Percentiles rank a stretch among this genome's conserved stretches.
These are phyloP conservation scores for Babylonia areolata DNA, from an alignment of 1,140 invertebrate species.

Conservation along the genomic window DNA sequence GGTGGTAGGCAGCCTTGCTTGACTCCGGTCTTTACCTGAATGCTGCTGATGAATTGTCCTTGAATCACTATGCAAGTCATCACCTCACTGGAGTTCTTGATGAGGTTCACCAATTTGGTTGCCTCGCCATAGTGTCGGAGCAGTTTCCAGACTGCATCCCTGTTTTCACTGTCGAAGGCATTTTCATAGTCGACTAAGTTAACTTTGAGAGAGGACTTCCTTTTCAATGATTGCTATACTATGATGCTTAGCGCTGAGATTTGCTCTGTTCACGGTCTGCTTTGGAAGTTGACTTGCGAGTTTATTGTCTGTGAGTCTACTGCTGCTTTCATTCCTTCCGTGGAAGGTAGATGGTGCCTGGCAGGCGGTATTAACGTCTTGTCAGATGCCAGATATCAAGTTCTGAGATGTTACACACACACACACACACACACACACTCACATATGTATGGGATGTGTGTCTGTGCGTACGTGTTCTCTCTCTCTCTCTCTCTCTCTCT, in stretches of 20 bases:
- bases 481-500: too few species aligned
- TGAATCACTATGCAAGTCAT: constrained; percentile 17
- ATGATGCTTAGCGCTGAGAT: constrained; percentile 28
- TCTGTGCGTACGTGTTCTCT: background rate
- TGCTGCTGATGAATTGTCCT: constrained; percentile 21
- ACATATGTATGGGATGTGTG: background rate
- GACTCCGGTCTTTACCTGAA: constrained; percentile 37
- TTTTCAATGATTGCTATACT: background rate
- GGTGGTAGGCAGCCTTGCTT: constrained; percentile 42
- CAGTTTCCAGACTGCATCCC: constrained; percentile 46
- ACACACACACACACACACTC: too few species aligned
- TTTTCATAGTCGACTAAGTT: constrained; percentile 51
- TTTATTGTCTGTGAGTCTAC: too few species aligned
- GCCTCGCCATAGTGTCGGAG: constrained; percentile 49
- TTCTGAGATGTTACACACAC: too few species aligned
- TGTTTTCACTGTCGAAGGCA: constrained; percentile 54
- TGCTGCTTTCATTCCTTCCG: too few species aligned
- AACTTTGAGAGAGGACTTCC: background rate
- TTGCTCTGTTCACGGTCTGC: constrained; percentile 28
- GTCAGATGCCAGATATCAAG: too few species aligned
- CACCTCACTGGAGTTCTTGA: constrained; percentile 26
- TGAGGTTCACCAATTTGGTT: constrained; percentile 42
- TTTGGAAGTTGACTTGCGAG: too few species aligned
- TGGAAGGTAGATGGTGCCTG: too few species aligned
- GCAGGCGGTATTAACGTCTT: too few species aligned